Base-by-base conservation (phyloP, 2,113 vertebrate genomes). In the Phalacrocorax pelagicus region DNA sequence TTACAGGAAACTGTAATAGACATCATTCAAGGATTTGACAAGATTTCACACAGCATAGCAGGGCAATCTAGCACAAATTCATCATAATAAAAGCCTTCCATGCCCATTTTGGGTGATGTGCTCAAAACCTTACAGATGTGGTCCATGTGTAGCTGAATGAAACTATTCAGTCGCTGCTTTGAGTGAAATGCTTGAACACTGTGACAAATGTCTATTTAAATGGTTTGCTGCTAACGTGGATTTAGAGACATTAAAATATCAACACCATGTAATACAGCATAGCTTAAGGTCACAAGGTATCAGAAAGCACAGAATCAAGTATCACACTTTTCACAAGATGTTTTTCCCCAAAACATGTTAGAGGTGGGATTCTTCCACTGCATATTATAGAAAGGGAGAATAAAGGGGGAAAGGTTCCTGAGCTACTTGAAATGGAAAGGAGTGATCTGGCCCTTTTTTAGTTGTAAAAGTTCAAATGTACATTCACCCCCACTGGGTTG, bases 1-100 rank as follows among this genome's bases (percentile, higher is more conserved):
- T 94, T 71, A 94, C 79, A 94, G 88, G 91, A 96, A 96, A 67
- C 55, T 71, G 82, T 88, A 92, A 91, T 81, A 95, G 94, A 71
- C 87, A 90, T 95, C 78, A 86, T 88, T 96, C 94, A 96, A 92
- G 74, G 46, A 51, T 92, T 92, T 95, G 94, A 93, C 96, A 95
- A 94, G 91, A 83, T 91, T 93, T 95, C 84, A 92, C 49, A 13
- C 36, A 95, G 77, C 88, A 72, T 57, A 82, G 80, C 46, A 84
- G 58, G 86, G 90, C 81, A 90, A 88, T 91, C 65, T 77, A 94
- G 89, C 51, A 72, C 40, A 90, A 92, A 96, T 96, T 74, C 72
- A 93, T 92, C 91, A 92, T 91, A 94, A 89, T 90, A 75, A 92
- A 92, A 90, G 58, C 77, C 75, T 84, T 75, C 61, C 84, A 79